Percentiles rank a stretch among this genome's conserved stretches.
Evolutionary conservation across 2,888 invertebrate genomes (phyloP).

Genomic region (Itoplectis maculator): DNA sequence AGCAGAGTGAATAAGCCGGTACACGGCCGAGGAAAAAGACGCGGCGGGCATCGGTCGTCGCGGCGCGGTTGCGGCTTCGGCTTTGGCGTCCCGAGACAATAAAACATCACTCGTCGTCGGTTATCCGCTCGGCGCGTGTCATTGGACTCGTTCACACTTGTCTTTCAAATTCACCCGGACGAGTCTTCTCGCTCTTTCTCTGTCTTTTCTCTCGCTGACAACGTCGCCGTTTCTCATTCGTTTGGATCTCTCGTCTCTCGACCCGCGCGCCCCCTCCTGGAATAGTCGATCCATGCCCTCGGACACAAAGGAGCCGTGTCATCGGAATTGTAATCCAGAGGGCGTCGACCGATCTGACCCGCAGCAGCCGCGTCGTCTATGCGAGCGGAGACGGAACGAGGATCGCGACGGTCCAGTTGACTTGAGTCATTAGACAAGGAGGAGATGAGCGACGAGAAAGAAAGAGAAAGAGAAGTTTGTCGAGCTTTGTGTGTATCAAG

Average conservation of each 20-base stretch:
- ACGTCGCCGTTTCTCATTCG: not conserved
- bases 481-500: constrained; percentile 7
- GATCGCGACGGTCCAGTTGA: constrained; percentile 45
- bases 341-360: constrained; percentile 49
- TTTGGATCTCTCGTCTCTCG: constrained; percentile 37
- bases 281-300: constrained; percentile 53
- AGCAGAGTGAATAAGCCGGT: too few species aligned
- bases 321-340: constrained; percentile 63
- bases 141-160: constrained; percentile 68
- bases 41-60: constrained; percentile 22
- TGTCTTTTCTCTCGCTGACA: constrained; percentile 13
- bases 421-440: constrained; percentile 43
- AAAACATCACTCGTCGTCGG: constrained; percentile 53
- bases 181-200: constrained; percentile 37
- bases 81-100: constrained; percentile 39
- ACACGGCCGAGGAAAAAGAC: too few species aligned
- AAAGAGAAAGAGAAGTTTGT: not conserved
- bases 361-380: constrained; percentile 39
- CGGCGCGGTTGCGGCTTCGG: not conserved
- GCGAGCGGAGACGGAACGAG: constrained; percentile 24
- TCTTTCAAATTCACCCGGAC: constrained; percentile 48
- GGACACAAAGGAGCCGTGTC: constrained; percentile 73
- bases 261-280: constrained; percentile 23
- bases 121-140: constrained; percentile 61
- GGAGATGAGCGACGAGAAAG: not conserved